Percentiles rank a stretch among this genome's conserved stretches.
These are phyloP conservation scores for Apeira syringaria DNA, from an alignment of 2,888 invertebrate species.

Conservation along the genomic window DNA sequence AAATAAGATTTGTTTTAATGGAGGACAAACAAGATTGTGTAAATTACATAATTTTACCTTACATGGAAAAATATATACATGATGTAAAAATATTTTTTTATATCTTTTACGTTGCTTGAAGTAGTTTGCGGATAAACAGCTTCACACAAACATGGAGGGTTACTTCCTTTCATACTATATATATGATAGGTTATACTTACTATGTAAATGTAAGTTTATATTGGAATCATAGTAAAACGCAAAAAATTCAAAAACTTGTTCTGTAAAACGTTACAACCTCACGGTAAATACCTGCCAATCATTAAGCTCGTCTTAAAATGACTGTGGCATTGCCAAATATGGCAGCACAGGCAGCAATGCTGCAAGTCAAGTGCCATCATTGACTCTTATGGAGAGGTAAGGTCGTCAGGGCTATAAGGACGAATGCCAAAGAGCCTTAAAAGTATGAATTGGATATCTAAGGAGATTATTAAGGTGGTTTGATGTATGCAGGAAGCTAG, in stretches of 20 bases:
- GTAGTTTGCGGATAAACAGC: too few species aligned
- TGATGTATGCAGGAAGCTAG: background rate
- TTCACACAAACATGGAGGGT: too few species aligned
- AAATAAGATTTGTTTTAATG: too few species aligned
- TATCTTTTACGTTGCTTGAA: too few species aligned
- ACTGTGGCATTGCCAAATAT: conserved; percentile 3
- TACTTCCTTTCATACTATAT: too few species aligned
- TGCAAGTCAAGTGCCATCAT: conserved; percentile 39
- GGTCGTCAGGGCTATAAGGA: conserved; percentile 25
- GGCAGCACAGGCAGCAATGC: conserved; percentile 9
- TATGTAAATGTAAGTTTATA: too few species aligned
- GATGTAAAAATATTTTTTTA: too few species aligned
- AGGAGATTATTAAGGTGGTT: background rate
- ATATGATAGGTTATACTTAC: too few species aligned
- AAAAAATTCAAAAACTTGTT: background rate
- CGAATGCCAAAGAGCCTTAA: conserved; percentile 5
- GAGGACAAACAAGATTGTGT: too few species aligned
- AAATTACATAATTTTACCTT: too few species aligned
- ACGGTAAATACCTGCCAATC: conserved; percentile 7
- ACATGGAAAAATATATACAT: too few species aligned
- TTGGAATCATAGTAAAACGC: background rate
- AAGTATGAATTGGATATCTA: background rate
- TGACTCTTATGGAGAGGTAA: conserved; percentile 40
- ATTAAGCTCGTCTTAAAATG: conserved; percentile 9
- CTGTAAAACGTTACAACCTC: background rate